Evolutionary conservation across 2,797 vertebrate genomes (phyloP), one percentile per base, ranked within the genome.

Genomic region (Macrochelys suwanniensis): DNA sequence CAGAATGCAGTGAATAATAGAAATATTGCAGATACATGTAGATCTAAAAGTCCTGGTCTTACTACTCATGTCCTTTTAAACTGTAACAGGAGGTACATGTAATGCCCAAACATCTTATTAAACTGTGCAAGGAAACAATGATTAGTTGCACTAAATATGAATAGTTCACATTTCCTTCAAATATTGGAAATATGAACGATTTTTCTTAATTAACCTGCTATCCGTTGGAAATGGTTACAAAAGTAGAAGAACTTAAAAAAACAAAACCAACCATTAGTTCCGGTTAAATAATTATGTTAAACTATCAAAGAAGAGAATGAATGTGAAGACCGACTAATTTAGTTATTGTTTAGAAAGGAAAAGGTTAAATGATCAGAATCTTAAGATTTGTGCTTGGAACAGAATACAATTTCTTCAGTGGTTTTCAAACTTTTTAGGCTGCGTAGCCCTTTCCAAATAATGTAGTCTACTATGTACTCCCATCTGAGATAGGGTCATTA

Each of bases 271-370:
- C 1, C 42, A 49, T 77, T 77, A 42, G 65, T 21, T 71, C n/a
- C 65, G 23, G 7, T 61, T 74, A 71, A 21, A 23, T 71, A 37
- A 47, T 87, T 93, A 78, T 82, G 47, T 84, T 88, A 89, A 11
- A 80, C 33, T 78, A 91, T 5, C 80, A 90, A 23, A 31, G 77
- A 71, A 80, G 23, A 89, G 21, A 23, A 47, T 47, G 33, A 81
- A 93, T 92, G 13, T 82, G 33, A 84, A 92, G 89, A 59, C 12
- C 6, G 28, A 57, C 68, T 84, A 59, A 91, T 88, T 78, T 84
- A 17, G 59, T 83, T 91, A 88, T 49, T 82, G 82, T 47, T 84
- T 56, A 78, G 80, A 87, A 17, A 26, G 33, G 88, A 78, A 80
- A 92, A 80, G 89, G 49, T 23, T 92, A 86, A 93, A 76, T 2